Conservation (phyloP, 2,797 vertebrate species). For the Odontamblyopus rebecca region DNA sequence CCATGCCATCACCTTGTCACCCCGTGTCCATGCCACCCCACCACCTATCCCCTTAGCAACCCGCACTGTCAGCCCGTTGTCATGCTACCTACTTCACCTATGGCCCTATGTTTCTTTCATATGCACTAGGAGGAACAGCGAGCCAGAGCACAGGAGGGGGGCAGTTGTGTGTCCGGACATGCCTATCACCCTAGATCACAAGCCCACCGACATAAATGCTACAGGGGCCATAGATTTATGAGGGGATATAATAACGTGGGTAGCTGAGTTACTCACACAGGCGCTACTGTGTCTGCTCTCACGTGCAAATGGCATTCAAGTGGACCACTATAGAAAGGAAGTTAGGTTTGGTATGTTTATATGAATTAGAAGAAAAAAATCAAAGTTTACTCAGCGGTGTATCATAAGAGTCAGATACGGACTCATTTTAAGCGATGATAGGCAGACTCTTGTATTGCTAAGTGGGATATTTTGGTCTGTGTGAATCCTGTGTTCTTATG, state of each 20-base stretch:
- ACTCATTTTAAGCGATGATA: slow-evolving; percentile 23
- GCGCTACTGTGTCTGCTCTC: slow-evolving; percentile 37
- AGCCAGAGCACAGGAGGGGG: slow-evolving; percentile 43
- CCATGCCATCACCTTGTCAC: slow-evolving; percentile 76
- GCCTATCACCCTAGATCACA: slow-evolving; percentile 74
- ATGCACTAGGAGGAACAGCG: slow-evolving; percentile 56
- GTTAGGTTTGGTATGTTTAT: slow-evolving; percentile 17
- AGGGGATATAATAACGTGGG: slow-evolving; percentile 61
- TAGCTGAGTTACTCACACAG: slow-evolving; percentile 38
- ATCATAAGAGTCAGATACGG: background rate
- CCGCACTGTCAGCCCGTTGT: slow-evolving; percentile 65
- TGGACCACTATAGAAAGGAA: slow-evolving; percentile 35
- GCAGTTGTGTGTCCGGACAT: slow-evolving; percentile 70
- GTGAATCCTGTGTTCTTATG: slow-evolving; percentile 43
- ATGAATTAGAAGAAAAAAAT: slow-evolving; percentile 4
- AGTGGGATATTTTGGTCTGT: slow-evolving; percentile 39
- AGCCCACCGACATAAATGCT: slow-evolving; percentile 63
- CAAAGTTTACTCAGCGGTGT: background rate
- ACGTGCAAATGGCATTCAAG: slow-evolving; percentile 51
- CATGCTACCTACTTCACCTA: slow-evolving; percentile 63
- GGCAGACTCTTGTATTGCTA: slow-evolving; percentile 38
- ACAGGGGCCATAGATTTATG: slow-evolving; percentile 71
- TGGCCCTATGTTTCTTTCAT: slow-evolving; percentile 70
- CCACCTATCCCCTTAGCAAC: slow-evolving; percentile 72
- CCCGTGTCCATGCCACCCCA: slow-evolving; percentile 63